These are phyloP conservation scores for Magallana gigas DNA, from an alignment of 1,140 invertebrate species.

Conservation along the genomic window DNA sequence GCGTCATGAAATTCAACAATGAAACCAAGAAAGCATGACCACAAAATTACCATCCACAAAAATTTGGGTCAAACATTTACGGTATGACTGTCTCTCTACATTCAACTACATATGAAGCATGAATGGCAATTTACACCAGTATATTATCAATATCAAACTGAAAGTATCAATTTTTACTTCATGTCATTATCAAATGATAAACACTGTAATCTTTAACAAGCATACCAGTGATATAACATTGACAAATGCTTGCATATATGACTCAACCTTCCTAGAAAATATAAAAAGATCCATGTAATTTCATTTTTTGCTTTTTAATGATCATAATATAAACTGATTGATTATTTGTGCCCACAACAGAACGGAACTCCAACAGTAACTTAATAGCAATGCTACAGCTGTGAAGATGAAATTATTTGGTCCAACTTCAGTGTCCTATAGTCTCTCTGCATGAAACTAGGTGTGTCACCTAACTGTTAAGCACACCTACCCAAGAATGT, in stretches of 20 bases:
- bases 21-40: slow-evolving; percentile 27
- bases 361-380: no score
- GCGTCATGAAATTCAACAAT: slow-evolving; percentile 12
- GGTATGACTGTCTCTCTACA: background rate
- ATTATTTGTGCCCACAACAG: no score
- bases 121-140: no score
- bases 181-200: background rate
- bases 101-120: background rate
- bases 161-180: background rate
- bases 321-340: no score
- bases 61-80: slow-evolving; percentile 17
- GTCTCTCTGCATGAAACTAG: background rate
- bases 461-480: background rate
- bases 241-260: background rate
- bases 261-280: background rate
- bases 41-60: slow-evolving; percentile 8
- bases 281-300: no score
- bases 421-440: no score
- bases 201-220: background rate
- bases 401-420: no score
- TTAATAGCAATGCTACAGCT: no score
- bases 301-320: no score
- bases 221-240: background rate
- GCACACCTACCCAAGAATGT: no score
- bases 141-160: background rate